Evolutionary conservation across 2,113 vertebrate species (phyloP).

Genomic region (Glaucomys volans): DNA sequence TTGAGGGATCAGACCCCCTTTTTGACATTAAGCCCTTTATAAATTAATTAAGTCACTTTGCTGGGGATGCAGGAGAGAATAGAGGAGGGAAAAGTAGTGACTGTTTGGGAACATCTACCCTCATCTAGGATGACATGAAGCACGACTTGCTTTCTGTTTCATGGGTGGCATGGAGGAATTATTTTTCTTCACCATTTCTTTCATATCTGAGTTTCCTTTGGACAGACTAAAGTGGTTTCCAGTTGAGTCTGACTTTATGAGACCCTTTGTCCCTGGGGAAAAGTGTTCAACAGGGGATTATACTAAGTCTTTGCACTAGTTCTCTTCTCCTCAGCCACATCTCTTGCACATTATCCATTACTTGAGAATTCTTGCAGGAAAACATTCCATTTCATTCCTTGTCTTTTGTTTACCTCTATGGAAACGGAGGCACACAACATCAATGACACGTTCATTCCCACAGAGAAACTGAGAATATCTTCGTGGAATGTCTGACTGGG

Average conservation of each 20-base stretch:
- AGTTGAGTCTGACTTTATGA: neutral
- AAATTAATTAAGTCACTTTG: neutral
- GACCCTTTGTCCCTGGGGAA: neutral
- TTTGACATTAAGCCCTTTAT: neutral
- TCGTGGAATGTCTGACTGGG: neutral
- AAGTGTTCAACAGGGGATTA: neutral
- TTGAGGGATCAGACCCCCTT: neutral
- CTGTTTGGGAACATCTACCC: neutral
- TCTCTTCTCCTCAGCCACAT: neutral
- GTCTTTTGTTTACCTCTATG: neutral
- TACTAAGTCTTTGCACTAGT: fast-evolving
- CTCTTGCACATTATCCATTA: neutral
- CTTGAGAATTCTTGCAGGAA: neutral
- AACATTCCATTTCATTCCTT: neutral
- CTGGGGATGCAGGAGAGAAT: neutral
- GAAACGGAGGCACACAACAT: neutral
- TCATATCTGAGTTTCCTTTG: neutral
- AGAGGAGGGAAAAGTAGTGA: neutral
- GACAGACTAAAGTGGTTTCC: neutral
- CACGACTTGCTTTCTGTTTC: neutral
- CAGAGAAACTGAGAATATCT: neutral
- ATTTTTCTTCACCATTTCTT: neutral
- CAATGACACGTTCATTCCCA: neutral
- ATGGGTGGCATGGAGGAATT: neutral
- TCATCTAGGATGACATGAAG: conserved; percentile 19